Base-by-base conservation (phyloP, 2,888 invertebrate species). In the Tetragonisca angustula region DNA sequence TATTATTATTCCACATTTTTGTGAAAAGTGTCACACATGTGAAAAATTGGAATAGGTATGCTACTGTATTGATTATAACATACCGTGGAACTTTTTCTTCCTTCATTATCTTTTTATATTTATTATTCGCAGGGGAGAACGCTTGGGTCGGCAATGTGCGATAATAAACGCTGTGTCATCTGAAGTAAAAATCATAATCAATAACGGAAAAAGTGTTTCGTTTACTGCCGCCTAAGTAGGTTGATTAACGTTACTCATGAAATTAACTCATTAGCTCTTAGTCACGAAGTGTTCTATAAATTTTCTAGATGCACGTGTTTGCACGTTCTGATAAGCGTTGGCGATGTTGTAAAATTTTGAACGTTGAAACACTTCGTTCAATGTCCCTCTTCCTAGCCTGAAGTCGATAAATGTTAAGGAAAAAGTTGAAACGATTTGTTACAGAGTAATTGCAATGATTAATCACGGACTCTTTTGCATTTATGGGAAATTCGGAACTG, bases 191-290 rank as follows among this genome's bases (percentile, higher is more conserved):
- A 65, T 52, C 68, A 43, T 13, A 65, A 61, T n/a, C 50, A 68
- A 75, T 81, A 72, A 81, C n/a, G 76, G 43, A 56, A 76, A 67
- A 76, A 68, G 19, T 56, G 24, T 68, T 50, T 56, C 32, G 68
- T 56, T 81, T 76, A 69, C 64, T 81, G 9, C 54, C 27, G 24
- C 11, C 9, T 68, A 81, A 83, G 76, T 64, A 49, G 67, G 67
- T 68, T 83, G 82, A 81, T 75, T 72, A 67, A 76, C 27, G 62
- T 81, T 76, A 19, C 64, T 75, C 76, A 67, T 71, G 76, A 65
- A 82, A 82, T 83, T 81, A 72, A 83, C 82, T 83, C 67, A 76
- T 81, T 81, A 81, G 11, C 49, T 62, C 32, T 27, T 19, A 52
- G 81, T 83, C 82, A 81, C 82, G 75, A 81, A 76, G 67, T 71